Evolutionary conservation across 2,888 invertebrate genomes (phyloP), one percentile per base, ranked within the genome.

Genomic region (Anorthoa munda): DNA sequence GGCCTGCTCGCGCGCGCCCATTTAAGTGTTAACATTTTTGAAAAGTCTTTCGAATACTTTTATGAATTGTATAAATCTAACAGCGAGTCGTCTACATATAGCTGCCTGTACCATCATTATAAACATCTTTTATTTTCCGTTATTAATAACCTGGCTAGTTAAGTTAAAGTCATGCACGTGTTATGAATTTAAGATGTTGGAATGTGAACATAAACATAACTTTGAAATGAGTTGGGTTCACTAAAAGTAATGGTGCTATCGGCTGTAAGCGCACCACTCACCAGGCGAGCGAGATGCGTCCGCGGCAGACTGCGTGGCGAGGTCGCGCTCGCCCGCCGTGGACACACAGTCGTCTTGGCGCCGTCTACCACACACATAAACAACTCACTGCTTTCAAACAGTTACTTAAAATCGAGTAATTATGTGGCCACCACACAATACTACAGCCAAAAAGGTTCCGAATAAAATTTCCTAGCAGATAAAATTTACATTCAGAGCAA

Each of bases 21-120:
- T 95, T 95, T 94, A 93, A 95, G 95, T 95, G 95, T 95, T 94
- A 94, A 95, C 92, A 94, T 94, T 95, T 95, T 93, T 93, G 88
- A 91, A 89, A 90, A 90, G 86, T 83, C 80, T 86, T 85, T 85
- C 82, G 88, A 85, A 86, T 87, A 83, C 85, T 86, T 90, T 87
- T 87, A 89, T 87, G 85, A 86, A 87, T 87, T 86, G 81, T 78
- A 83, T 75, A 84, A 82, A 82, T 75, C 82, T 82, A 79, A 81
- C 74, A 72, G 75, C 70, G 66, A 70, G 72, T 75, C 39, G 59
- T 56, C 76, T 61, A 61, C 66, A 64, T 55, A 70, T 60, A 60
- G 39, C 39, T n/a, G 56, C 64, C 15, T 64, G 66, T 31, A 71
- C 61, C 60, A 70, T 67, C 71, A 83, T 65, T 64, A 66, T 55